Percentiles rank a stretch among this genome's conserved stretches.
Conservation (phyloP, 2,113 vertebrate species). For the Protobothrops flavoviridis region DNA sequence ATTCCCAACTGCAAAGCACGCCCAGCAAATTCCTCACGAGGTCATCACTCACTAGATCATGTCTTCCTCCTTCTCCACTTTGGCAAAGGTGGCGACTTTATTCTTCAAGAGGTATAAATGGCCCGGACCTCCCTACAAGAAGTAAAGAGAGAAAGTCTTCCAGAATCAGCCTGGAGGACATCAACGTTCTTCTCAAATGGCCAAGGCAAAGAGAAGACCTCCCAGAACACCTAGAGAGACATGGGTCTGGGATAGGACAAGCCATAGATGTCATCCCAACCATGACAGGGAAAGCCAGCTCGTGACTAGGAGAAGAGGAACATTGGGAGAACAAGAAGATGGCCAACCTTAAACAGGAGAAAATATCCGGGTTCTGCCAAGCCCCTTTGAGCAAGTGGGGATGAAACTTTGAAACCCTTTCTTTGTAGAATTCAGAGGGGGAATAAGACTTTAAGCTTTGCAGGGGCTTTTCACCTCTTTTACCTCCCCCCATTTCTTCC, state of each 20-base stretch:
- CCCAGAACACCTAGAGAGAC: neutral
- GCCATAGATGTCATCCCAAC: neutral
- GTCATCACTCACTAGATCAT: conserved; percentile 88
- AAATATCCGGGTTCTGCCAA: neutral
- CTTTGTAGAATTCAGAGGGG: too few species aligned
- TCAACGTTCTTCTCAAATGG: neutral
- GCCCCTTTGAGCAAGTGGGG: neutral
- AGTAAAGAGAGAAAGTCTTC: neutral
- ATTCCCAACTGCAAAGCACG: neutral
- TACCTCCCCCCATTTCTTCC: too few species aligned
- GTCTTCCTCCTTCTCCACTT: conserved; percentile 98
- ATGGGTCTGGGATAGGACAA: neutral
- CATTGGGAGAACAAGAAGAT: neutral
- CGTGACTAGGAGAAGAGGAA: neutral
- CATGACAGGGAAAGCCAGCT: neutral
- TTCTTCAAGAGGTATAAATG: conserved; percentile 96
- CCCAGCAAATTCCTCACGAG: neutral
- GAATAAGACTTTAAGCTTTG: too few species aligned
- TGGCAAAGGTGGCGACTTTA: conserved; percentile 96
- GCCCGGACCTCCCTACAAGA: conserved; percentile 88
- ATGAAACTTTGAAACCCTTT: too few species aligned
- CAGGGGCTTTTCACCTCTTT: too few species aligned
- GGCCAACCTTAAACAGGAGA: neutral
- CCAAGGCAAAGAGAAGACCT: neutral
- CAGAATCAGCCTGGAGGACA: neutral